phyloP scores from a whole-genome alignment of 2,797 vertebrate genomes.

The Myoxocephalus aenaeus region DNA sequence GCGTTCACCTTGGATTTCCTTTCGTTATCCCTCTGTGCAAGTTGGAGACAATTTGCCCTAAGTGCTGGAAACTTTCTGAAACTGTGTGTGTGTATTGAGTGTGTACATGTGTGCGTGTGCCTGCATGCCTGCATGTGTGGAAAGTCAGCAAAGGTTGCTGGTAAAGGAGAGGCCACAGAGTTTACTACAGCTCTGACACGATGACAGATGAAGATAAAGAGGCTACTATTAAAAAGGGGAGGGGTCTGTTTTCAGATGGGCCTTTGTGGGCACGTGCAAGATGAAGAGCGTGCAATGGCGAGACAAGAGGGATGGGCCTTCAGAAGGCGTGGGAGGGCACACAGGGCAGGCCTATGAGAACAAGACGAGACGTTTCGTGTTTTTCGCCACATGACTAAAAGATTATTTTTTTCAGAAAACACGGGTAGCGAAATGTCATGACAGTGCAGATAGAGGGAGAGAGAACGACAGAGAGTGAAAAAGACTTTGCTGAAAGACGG shows the following conservation, averaged over 20 bases:
- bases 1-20: constrained; percentile 74
- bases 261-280: constrained; percentile 73
- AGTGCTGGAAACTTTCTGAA: constrained; percentile 70
- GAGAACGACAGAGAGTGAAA: constrained; percentile 48
- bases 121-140: constrained; percentile 27
- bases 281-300: constrained; percentile 65
- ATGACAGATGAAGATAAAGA: constrained; percentile 86
- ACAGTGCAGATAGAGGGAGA: constrained; percentile 57
- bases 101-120: constrained; percentile 17
- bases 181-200: constrained; percentile 65
- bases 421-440: constrained; percentile 72
- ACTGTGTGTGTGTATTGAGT: constrained; percentile 37
- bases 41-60: constrained; percentile 62
- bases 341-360: constrained; percentile 51
- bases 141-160: constrained; percentile 55
- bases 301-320: constrained; percentile 50
- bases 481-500: constrained; percentile 75
- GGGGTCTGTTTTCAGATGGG: constrained; percentile 64
- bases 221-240: constrained; percentile 74
- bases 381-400: constrained; percentile 63
- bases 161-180: constrained; percentile 63
- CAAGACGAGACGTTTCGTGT: constrained; percentile 26
- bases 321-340: constrained; percentile 52
- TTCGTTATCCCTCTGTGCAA: constrained; percentile 61
- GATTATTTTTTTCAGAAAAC: constrained; percentile 48